Conservation (phyloP, 1,140 invertebrate species). For the Drosophila bipectinata region DNA sequence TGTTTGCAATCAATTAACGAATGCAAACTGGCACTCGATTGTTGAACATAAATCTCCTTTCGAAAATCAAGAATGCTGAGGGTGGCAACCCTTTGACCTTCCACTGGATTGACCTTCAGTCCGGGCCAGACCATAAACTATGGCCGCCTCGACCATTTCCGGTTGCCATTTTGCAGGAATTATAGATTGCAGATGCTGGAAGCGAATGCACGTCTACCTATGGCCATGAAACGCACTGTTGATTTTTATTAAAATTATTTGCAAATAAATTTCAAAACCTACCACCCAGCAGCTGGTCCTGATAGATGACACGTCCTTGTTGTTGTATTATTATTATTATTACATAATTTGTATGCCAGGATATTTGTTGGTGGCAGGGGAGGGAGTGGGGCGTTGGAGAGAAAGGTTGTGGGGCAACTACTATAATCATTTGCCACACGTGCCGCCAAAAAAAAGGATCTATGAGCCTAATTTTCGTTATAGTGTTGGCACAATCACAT, state of each 20-base stretch:
- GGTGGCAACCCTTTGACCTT: not conserved
- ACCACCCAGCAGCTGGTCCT: conserved; percentile 16
- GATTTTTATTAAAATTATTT: conserved; percentile 50
- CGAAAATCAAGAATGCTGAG: not conserved
- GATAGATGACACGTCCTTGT: conserved; percentile 57
- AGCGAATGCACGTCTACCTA: not conserved
- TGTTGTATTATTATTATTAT: conserved; percentile 73
- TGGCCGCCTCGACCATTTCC: conserved; percentile 51
- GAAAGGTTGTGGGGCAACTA: conserved; percentile 35
- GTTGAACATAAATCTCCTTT: conserved; percentile 19
- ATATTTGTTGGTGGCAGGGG: conserved; percentile 17
- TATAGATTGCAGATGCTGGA: not conserved
- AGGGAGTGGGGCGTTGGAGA: too few species aligned
- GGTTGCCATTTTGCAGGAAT: conserved; percentile 47
- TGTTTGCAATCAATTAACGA: conserved; percentile 16
- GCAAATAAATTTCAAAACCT: not conserved
- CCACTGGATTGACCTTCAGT: conserved; percentile 30
- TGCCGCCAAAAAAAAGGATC: conserved; percentile 57
- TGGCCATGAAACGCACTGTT: conserved; percentile 12
- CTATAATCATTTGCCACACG: conserved; percentile 70
- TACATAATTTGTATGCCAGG: conserved; percentile 68
- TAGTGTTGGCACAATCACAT: not conserved
- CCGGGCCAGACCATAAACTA: conserved; percentile 17
- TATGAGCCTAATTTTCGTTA: conserved; percentile 23
- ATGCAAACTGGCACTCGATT: conserved; percentile 16